A percentile compares a stretch with the other conserved stretches of the same genome.
Conservation (phyloP, 2,797 vertebrate species). For the Rhynchotus rufescens region DNA sequence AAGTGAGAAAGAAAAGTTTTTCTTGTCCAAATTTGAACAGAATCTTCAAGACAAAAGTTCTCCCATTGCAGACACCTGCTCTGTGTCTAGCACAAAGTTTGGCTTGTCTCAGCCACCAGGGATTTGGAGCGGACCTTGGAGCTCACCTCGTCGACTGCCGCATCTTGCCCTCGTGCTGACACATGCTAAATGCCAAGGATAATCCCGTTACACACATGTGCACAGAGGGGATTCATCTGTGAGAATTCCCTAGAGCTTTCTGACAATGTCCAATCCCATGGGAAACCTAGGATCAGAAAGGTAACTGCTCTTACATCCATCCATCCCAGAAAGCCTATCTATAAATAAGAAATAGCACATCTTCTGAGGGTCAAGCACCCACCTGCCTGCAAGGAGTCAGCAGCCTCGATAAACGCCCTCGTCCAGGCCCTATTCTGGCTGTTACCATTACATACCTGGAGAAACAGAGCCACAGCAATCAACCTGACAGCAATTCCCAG, state of each 20-base stretch:
- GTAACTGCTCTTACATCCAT: rapidly evolving
- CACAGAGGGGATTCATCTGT: rapidly evolving
- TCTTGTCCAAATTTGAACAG: too few relatives aligned
- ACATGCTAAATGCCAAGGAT: not conserved
- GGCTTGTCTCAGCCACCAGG: not conserved
- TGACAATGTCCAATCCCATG: rapidly evolving
- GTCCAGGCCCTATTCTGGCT: not conserved
- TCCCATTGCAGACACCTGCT: not conserved
- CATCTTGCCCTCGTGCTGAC: not conserved
- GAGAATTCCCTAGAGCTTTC: not conserved
- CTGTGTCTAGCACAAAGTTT: not conserved
- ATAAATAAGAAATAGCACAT: not conserved
- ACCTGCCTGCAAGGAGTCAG: not conserved
- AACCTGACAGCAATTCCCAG: too few relatives aligned
- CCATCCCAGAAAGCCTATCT: not conserved
- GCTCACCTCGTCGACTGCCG: not conserved
- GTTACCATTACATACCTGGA: rapidly evolving
- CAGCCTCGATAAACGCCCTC: not conserved
- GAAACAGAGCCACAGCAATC: not conserved
- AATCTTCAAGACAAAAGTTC: not conserved
- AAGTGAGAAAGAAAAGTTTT: too few relatives aligned
- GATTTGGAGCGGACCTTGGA: not conserved
- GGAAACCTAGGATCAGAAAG: not conserved
- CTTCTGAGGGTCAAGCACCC: not conserved
- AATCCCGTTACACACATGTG: not conserved